Conservation (phyloP, 2,888 invertebrate species). For the Argyresthia albistria region DNA sequence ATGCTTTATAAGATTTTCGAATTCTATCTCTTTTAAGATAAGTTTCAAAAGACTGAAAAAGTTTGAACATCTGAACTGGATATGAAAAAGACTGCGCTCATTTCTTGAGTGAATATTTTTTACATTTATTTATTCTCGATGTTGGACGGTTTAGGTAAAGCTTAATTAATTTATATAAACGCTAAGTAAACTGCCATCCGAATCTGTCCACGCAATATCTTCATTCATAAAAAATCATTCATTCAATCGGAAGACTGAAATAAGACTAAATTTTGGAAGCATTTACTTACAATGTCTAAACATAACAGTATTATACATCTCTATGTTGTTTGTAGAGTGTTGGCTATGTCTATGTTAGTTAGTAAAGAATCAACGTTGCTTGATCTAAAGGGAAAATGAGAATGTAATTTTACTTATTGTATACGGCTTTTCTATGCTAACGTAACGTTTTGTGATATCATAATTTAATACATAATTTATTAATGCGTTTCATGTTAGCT, state of each 20-base stretch:
- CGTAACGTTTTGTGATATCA: conserved; percentile 58
- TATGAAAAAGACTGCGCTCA: too few relatives aligned
- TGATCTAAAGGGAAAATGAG: not conserved
- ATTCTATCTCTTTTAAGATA: too few relatives aligned
- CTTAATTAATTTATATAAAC: conserved; percentile 1
- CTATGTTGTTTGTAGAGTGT: not conserved
- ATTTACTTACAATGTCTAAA: conserved; percentile 9
- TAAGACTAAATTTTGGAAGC: conserved; percentile 24
- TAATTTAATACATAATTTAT: conserved; percentile 10
- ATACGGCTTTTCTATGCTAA: conserved; percentile 53
- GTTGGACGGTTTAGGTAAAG: not conserved
- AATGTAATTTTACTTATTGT: conserved; percentile 24
- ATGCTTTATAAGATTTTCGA: too few relatives aligned
- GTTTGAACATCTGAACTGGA: too few relatives aligned
- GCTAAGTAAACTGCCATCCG: conserved; percentile 17
- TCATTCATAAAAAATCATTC: conserved; percentile 24
- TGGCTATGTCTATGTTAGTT: too few relatives aligned
- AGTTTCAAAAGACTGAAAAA: too few relatives aligned
- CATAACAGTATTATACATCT: conserved; percentile 8
- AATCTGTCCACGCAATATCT: conserved; percentile 5
- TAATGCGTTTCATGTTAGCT: not conserved
- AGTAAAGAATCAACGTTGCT: too few relatives aligned
- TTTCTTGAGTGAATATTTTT: too few relatives aligned
- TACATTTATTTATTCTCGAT: too few relatives aligned
- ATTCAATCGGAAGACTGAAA: conserved; percentile 11